Conservation (phyloP, 2,888 invertebrate genomes). For the Archips crataeganus region DNA sequence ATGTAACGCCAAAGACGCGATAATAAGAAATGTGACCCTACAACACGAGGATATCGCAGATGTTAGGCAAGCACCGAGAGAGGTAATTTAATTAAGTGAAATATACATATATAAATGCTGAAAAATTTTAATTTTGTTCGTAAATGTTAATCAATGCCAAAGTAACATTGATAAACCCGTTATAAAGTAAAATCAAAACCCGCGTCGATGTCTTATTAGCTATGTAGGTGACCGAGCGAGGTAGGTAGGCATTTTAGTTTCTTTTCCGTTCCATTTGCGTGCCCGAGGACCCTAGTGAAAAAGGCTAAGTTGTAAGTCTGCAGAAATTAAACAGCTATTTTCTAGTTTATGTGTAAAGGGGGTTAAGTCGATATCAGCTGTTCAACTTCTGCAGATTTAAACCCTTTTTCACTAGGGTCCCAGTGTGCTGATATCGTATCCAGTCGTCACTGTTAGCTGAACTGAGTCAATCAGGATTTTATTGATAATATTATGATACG, state of each 20-base stretch:
- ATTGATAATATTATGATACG: slow-evolving; percentile 1
- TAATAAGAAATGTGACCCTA: slow-evolving; percentile 63
- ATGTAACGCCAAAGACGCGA: slow-evolving; percentile 59
- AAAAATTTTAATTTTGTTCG: neutral
- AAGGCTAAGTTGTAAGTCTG: too few species aligned
- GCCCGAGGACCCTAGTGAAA: too few species aligned
- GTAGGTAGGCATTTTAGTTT: neutral
- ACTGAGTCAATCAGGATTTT: neutral
- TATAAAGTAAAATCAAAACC: too few species aligned
- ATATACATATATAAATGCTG: too few species aligned
- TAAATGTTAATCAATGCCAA: neutral
- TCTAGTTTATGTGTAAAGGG: too few species aligned
- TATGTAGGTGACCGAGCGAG: neutral
- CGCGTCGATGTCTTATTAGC: too few species aligned
- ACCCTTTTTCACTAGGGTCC: too few species aligned
- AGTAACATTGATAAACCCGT: too few species aligned
- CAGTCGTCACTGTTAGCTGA: neutral
- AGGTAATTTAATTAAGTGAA: slow-evolving; percentile 54
- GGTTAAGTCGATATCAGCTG: too few species aligned
- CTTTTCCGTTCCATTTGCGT: neutral
- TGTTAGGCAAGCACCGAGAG: slow-evolving; percentile 70
- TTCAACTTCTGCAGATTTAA: too few species aligned
- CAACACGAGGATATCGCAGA: slow-evolving; percentile 66
- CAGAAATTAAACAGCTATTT: too few species aligned
- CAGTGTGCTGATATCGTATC: neutral